A percentile compares a stretch with the other conserved stretches of the same genome.
phyloP scores from a whole-genome alignment of 2,113 vertebrate species.

The Dendropsophus ebraccatus region DNA sequence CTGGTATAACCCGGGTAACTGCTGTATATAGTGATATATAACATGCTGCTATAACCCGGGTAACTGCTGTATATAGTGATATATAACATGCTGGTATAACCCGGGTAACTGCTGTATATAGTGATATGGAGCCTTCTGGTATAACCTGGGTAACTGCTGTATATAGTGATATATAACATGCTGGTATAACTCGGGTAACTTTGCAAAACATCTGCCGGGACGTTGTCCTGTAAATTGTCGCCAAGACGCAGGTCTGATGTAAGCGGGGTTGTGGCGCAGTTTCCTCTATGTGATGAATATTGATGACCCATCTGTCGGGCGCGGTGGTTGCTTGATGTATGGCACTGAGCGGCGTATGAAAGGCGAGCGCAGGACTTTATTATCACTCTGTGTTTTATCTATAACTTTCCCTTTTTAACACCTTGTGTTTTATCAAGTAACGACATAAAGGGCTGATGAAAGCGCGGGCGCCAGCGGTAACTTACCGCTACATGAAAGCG shows the following conservation, averaged over 20 bases:
- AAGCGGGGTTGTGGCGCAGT: slow-evolving; percentile 15
- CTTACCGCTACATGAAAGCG: slow-evolving; percentile 54
- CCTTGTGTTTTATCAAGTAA: slow-evolving; percentile 54
- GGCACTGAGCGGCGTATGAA: not conserved
- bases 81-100: no score
- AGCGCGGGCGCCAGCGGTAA: slow-evolving; percentile 33
- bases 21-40: no score
- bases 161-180: no score
- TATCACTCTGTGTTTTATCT: slow-evolving; percentile 26
- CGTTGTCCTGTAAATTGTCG: not conserved
- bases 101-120: no score
- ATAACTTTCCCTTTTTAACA: slow-evolving; percentile 28
- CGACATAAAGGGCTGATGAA: slow-evolving; percentile 53
- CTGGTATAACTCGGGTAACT: not conserved
- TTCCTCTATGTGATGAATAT: slow-evolving; percentile 55
- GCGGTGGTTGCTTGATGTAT: slow-evolving; percentile 26
- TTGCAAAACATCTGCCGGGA: slow-evolving; percentile 7
- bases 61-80: no score
- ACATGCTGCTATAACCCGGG: no score
- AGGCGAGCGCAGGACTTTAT: slow-evolving; percentile 31
- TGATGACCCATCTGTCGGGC: slow-evolving; percentile 54
- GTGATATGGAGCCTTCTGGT: no score
- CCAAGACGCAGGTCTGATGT: slow-evolving; percentile 17
- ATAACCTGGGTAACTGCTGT: no score
- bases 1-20: no score